phyloP scores from a whole-genome alignment of 2,113 vertebrate species.

The Riparia riparia region DNA sequence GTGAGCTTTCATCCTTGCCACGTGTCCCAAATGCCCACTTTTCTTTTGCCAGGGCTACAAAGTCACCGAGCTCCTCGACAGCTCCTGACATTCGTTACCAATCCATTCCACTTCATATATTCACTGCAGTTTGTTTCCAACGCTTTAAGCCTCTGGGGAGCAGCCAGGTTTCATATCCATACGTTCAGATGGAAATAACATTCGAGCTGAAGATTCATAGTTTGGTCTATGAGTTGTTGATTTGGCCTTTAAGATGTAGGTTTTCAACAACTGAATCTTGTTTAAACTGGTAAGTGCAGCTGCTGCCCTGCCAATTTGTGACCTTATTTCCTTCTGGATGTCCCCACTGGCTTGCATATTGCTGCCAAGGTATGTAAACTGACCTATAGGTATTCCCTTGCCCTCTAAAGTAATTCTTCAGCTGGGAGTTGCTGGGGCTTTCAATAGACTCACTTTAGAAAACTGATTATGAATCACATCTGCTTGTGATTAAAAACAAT shows the following conservation, averaged over 20 bases:
- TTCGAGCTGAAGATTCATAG: conserved; percentile 35
- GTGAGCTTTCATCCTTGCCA: neutral
- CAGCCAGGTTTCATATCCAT: neutral
- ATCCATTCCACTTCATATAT: neutral
- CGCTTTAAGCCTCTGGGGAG: neutral
- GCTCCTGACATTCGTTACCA: neutral
- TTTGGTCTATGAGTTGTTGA: conserved; percentile 30
- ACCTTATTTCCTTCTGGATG: conserved; percentile 63
- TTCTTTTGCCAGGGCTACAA: neutral
- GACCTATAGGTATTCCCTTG: conserved; percentile 57
- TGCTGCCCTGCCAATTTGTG: conserved; percentile 49
- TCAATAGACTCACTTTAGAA: conserved; percentile 20
- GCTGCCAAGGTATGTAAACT: conserved; percentile 57
- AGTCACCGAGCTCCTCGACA: accelerated
- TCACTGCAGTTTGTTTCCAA: neutral
- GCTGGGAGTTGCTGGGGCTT: neutral
- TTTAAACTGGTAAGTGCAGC: conserved; percentile 52
- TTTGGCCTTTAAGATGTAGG: conserved; percentile 29
- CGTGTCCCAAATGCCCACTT: neutral
- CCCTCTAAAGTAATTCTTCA: conserved; percentile 60
- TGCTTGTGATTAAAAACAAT: conserved; percentile 46
- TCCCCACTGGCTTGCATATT: neutral
- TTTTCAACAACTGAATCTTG: conserved; percentile 4
- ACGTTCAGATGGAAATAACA: conserved; percentile 52
- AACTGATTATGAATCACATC: conserved; percentile 11